A percentile compares a stretch with the other conserved stretches of the same genome.
Conservation (phyloP, 2,888 invertebrate genomes). For the Drosophila fulvimacula region DNA sequence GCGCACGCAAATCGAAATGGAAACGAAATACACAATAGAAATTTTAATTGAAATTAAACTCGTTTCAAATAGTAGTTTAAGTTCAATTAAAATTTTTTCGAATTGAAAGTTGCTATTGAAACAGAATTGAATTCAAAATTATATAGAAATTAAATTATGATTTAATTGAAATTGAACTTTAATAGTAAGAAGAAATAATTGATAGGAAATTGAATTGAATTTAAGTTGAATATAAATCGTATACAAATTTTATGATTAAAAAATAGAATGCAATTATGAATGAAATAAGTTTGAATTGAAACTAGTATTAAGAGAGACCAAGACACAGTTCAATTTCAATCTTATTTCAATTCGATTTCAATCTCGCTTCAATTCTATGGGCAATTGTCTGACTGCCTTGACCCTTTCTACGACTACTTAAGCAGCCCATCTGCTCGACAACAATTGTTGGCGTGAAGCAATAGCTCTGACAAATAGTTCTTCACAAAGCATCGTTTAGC, state of each 20-base stretch:
- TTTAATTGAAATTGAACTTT: neutral
- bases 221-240: neutral
- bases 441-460: neutral
- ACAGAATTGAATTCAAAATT: neutral
- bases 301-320: neutral
- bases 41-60: neutral
- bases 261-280: neutral
- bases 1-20: constrained; percentile 46
- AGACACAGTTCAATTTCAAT: neutral
- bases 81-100: neutral
- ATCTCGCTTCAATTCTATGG: neutral
- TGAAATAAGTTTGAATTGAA: neutral
- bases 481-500: neutral
- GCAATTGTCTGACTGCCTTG: constrained; percentile 32
- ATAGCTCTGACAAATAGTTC: constrained; percentile 2
- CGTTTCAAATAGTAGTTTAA: neutral
- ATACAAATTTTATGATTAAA: neutral
- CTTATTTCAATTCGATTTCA: neutral
- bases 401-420: constrained; percentile 2
- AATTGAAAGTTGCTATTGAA: constrained; percentile 9
- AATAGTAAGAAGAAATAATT: too few relatives aligned
- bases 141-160: neutral
- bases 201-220: too few relatives aligned
- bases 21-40: constrained; percentile 19
- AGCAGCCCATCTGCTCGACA: constrained; percentile 1